Percentiles rank a stretch among this genome's conserved stretches.
These are phyloP conservation scores for Parauchenoglanis ngamensis DNA, from an alignment of 2,797 vertebrate genomes.

Conservation along the genomic window DNA sequence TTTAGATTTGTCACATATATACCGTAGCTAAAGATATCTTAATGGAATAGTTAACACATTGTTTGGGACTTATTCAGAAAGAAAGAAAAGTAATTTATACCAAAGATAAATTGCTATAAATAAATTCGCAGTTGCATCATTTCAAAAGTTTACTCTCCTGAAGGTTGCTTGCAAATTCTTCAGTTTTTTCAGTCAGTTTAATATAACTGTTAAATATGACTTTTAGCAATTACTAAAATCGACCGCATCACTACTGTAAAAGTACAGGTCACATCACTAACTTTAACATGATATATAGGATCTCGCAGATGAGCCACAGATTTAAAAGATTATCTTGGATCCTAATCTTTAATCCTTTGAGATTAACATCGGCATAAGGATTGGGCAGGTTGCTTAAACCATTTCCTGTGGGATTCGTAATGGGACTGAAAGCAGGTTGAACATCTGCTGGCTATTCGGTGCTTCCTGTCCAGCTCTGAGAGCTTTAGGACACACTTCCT, in stretches of 20 bases:
- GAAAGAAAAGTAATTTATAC: neutral
- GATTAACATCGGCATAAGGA: conserved; percentile 44
- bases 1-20: neutral
- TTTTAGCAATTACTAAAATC: neutral
- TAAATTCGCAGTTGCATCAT: neutral
- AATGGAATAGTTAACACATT: neutral
- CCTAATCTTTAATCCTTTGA: conserved; percentile 44
- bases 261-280: conserved; percentile 3
- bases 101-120: neutral
- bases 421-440: conserved; percentile 47
- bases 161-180: neutral
- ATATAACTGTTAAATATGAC: too few relatives aligned
- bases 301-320: conserved; percentile 5
- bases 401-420: conserved; percentile 49
- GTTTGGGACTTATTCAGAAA: neutral
- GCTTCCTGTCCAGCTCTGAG: conserved; percentile 47
- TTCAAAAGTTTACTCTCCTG: neutral
- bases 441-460: conserved; percentile 54
- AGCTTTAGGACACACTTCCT: conserved; percentile 49
- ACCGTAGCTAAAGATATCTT: neutral
- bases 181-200: too few relatives aligned
- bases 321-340: conserved; percentile 37
- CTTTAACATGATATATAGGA: neutral
- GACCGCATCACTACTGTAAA: neutral
- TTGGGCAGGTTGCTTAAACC: conserved; percentile 42